Evolutionary conservation across 2,888 invertebrate species (phyloP).

Genomic region (Drosophila mulleri): DNA sequence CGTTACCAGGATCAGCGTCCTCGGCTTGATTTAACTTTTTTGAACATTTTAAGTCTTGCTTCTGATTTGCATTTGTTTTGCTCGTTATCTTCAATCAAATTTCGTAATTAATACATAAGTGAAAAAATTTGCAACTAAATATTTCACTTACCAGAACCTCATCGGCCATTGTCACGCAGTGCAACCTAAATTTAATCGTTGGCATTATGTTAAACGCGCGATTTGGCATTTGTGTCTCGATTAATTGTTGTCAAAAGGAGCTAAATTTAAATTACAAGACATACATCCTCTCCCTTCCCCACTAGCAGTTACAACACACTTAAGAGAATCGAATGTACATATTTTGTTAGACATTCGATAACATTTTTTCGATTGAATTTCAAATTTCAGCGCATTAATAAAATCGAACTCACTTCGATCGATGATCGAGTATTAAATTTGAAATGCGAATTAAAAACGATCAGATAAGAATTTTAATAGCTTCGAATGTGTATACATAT

Average conservation of each 20-base stretch:
- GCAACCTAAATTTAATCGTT: conserved; percentile 72
- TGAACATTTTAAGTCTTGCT: neutral
- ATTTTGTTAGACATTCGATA: conserved; percentile 2
- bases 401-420: conserved; percentile 1
- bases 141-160: conserved; percentile 33
- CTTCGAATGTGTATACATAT: conserved; percentile 1
- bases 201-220: conserved; percentile 65
- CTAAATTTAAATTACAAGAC: conserved; percentile 67
- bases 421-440: neutral
- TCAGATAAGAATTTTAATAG: conserved; percentile 33
- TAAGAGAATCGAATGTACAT: neutral
- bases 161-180: conserved; percentile 45
- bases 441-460: conserved; percentile 8
- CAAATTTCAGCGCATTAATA: neutral
- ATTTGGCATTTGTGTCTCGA: conserved; percentile 66
- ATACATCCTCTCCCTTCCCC: neutral
- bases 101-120: neutral
- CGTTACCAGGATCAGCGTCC: neutral
- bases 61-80: neutral
- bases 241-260: conserved; percentile 72
- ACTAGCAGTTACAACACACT: neutral
- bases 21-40: neutral
- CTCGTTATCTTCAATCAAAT: neutral
- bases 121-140: neutral
- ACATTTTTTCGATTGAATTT: conserved; percentile 2